Base-by-base conservation (phyloP, 2,888 invertebrate species). In the Taphrorychus bicolor region DNA sequence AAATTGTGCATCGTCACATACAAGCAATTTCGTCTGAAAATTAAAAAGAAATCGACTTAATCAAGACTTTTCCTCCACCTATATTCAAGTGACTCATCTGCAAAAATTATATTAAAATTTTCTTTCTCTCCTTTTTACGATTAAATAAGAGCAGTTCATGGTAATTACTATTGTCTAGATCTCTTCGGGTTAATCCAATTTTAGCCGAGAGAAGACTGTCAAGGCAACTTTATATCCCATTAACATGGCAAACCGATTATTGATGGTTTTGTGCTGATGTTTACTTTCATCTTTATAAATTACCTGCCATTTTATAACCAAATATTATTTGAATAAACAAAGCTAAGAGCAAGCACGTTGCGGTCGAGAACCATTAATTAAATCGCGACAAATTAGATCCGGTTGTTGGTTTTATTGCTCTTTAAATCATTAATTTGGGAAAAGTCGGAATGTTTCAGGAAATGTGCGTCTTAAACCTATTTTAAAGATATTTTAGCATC, bases 341-440 rank as follows among this genome's bases (percentile, higher is more conserved):
- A 45, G 9, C 14, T 17, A 7, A 45, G 45, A 16, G 17, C 16
- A 11, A 45, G 5, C 45, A 17, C 9, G 17, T 16, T 5, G 45
- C 14, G 45, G 45, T 14, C 14, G 2, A 45, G 56, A 18, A 17
- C 17, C 41, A 40, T 41, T 56, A 56, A 56, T 56, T 56, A 56
- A 32, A 40, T 40, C 9, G 18, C 40, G 16, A 14, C 41, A 56
- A 56, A 40, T 56, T 40, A 40, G 40, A 32, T 21, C 56, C 18
- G 41, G 56, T 17, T 56, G 32, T 56, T 40, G 40, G 41, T 56
- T 56, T 56, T 56, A 56, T 56, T 56, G 18, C 56, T 16, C n/a
- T 41, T 56, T 41, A 32, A 56, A 40, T 40, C 23, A 18, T 56
- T 56, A 22, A 45, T 45, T 45, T 45, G 32, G 32, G 32, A 11